Conservation (phyloP, 1,140 invertebrate species). For the Acyrthosiphon pisum region DNA sequence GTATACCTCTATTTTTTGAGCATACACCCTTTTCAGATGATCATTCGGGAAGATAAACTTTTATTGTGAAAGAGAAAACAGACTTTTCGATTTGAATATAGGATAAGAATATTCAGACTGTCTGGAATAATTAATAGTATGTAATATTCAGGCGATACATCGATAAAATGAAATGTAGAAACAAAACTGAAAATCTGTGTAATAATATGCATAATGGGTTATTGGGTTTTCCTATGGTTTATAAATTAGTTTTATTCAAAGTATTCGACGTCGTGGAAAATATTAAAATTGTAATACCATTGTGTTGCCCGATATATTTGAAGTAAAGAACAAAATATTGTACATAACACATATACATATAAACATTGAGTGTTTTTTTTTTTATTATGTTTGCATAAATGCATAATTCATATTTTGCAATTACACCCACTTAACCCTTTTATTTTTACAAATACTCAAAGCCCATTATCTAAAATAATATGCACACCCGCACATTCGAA, state of each 20-base stretch:
- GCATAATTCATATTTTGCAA: not conserved
- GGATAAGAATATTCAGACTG: not conserved
- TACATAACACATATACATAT: not conserved
- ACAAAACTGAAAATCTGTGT: not conserved
- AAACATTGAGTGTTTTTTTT: not conserved
- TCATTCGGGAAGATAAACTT: too few relatives aligned
- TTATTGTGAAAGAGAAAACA: too few relatives aligned
- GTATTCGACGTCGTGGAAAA: not conserved
- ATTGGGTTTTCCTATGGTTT: too few relatives aligned
- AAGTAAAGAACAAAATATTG: not conserved
- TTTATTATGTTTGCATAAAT: not conserved
- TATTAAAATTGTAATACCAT: too few relatives aligned
- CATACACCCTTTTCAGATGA: too few relatives aligned
- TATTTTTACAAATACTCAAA: not conserved
- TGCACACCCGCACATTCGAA: not conserved
- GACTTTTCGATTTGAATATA: not conserved
- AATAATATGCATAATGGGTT: too few relatives aligned
- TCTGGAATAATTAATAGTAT: not conserved
- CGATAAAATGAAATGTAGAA: not conserved
- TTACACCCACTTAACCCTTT: not conserved
- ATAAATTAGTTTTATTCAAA: not conserved
- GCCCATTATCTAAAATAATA: not conserved
- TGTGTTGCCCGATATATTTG: too few relatives aligned
- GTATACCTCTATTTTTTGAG: too few relatives aligned
- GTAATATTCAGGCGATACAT: not conserved